Evolutionary conservation across 2,797 vertebrate species (phyloP).

Genomic region (Orientallactaga sibirica): DNA sequence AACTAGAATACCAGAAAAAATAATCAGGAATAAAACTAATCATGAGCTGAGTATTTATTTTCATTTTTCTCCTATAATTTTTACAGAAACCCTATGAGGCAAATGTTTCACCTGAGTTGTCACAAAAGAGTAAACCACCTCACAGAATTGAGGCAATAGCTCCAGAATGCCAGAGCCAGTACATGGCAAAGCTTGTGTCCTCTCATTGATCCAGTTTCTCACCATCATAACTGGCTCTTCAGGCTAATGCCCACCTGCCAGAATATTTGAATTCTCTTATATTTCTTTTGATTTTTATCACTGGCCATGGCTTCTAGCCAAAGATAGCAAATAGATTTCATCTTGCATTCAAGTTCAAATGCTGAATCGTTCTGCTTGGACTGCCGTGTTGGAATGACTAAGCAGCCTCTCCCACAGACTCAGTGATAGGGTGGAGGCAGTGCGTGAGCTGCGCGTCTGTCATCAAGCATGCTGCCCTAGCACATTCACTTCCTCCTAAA

Average conservation of each 20-base stretch:
- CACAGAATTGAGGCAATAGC: not conserved
- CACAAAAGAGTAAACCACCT: slow-evolving; percentile 35
- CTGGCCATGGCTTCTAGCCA: slow-evolving; percentile 16
- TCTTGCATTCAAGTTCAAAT: not conserved
- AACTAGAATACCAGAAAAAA: slow-evolving; percentile 44
- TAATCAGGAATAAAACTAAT: slow-evolving; percentile 57
- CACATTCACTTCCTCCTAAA: slow-evolving; percentile 12
- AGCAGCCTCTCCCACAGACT: not conserved
- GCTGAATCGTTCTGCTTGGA: not conserved
- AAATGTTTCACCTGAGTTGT: slow-evolving; percentile 36
- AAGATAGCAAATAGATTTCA: not conserved
- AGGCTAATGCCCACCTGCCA: not conserved
- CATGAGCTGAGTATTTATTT: slow-evolving; percentile 45
- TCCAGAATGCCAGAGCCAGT: slow-evolving; percentile 6
- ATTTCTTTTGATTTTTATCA: slow-evolving; percentile 46
- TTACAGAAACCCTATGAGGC: slow-evolving; percentile 27
- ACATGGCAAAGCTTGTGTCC: not conserved
- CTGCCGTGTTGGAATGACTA: not conserved
- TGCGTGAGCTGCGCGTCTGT: not conserved
- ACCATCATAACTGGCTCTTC: not conserved
- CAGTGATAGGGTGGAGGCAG: not conserved
- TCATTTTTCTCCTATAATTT: slow-evolving; percentile 51
- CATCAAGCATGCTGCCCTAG: not conserved
- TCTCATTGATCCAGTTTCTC: not conserved
- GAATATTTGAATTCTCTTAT: slow-evolving; percentile 35